phyloP scores from a whole-genome alignment of 2,113 vertebrate species.

The Xenus cinereus region DNA sequence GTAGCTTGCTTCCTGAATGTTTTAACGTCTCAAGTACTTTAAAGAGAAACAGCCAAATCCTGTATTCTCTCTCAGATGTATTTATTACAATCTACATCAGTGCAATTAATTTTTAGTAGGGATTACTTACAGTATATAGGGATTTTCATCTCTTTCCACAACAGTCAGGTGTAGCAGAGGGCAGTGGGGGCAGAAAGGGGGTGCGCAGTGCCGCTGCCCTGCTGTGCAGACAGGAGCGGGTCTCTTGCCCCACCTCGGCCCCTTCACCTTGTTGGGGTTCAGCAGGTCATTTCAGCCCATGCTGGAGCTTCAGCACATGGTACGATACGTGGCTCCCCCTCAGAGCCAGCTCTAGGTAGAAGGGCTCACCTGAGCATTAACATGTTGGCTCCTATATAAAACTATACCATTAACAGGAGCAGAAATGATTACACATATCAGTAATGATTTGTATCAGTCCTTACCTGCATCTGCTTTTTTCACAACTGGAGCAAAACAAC shows the following conservation, averaged over 20 bases:
- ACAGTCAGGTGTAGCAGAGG: accelerated
- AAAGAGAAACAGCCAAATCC: neutral
- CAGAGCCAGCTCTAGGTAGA: accelerated
- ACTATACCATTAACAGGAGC: neutral
- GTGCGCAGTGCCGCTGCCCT: accelerated
- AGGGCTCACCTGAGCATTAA: neutral
- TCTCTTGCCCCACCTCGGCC: accelerated
- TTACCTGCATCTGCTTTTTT: neutral
- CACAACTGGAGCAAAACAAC: neutral
- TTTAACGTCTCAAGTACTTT: neutral
- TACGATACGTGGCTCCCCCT: accelerated
- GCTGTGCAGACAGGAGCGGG: accelerated
- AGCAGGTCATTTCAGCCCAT: accelerated
- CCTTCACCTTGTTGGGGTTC: accelerated
- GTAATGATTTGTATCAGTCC: neutral
- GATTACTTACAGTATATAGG: too few species aligned
- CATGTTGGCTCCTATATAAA: neutral
- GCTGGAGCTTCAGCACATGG: neutral
- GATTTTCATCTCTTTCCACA: neutral
- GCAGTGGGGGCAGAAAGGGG: accelerated
- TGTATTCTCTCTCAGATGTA: neutral
- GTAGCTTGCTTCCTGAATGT: neutral
- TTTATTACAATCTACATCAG: neutral
- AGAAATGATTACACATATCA: neutral
- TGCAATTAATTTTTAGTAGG: neutral